Base-by-base conservation (phyloP, 2,797 vertebrate genomes). In the Eulemur mongoz region DNA sequence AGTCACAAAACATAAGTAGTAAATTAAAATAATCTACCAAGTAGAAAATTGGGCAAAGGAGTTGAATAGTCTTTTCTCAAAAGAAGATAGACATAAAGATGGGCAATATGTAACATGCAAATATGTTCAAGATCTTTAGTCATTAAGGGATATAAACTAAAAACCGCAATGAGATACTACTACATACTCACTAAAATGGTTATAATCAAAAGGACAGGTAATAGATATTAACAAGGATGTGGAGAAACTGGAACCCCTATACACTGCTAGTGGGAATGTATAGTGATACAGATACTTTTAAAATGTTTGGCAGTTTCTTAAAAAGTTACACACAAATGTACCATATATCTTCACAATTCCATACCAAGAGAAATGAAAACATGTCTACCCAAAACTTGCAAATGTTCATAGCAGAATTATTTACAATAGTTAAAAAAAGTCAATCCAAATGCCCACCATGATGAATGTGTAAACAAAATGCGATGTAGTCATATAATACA, bases 311-410 rank as follows among this genome's bases (percentile, higher is more conserved):
- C n/a, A 79, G 76, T 79, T 79, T 54, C 76, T 54, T 54, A 35
- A 79, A 38, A 54, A 52, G 13, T 27, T 54, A 79, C 9, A 57
- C 23, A 54, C 38, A 79, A 79, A 57, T 38, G 35, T 79, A 38
- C n/a, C 23, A 79, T 48, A 43, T 1, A 13, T 76, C 61, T 59
- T 89, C 45, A 67, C 8, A 79, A 86, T 83, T 80, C 50, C 17
- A 86, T 57, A 32, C 7, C 50, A 89, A 93, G 2, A 91, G n/a
- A 95, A 94, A 93, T 67, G 35, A 95, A 95, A 94, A 94, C 20
- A 80, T 18, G 10, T 30, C 54, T 5, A 80, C 18, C 4, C 65
- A 17, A 88, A 63, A 67, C 30, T 30, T 63, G 27, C 35, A 92
- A 52, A 67, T 59, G 23, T 63, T 90, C 67, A 80, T 6, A 91